Evolutionary conservation across 2,113 vertebrate genomes (phyloP).

Genomic region (Apus apus): DNA sequence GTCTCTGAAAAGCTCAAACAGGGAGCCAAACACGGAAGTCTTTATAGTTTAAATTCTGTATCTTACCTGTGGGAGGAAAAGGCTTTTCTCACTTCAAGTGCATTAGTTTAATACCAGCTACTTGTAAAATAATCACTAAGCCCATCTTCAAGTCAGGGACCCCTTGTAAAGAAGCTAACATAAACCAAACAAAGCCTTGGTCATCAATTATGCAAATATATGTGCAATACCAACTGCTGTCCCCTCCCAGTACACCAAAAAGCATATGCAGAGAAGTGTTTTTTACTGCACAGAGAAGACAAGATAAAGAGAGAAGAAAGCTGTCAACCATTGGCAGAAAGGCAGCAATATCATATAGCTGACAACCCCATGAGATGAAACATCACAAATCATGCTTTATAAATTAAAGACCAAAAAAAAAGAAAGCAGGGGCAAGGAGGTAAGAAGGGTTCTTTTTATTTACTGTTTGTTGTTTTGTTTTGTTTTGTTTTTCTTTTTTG

Average conservation of each 20-base stretch:
- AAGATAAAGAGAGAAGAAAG: neutral
- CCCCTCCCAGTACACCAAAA: neutral
- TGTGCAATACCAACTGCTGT: neutral
- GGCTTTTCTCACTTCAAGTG: neutral
- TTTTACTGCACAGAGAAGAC: neutral
- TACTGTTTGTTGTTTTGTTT: neutral
- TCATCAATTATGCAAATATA: neutral
- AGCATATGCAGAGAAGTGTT: neutral
- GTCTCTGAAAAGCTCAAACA: neutral
- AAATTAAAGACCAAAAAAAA: slow-evolving; percentile 4
- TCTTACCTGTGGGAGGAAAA: neutral
- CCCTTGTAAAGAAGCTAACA: neutral
- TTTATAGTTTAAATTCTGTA: neutral
- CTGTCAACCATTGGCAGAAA: neutral
- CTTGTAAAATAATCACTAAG: neutral
- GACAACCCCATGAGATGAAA: neutral
- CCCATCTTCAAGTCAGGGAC: neutral
- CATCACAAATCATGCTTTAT: neutral
- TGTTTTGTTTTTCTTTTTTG: neutral
- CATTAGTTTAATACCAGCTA: neutral
- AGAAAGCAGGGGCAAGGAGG: neutral
- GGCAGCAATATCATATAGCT: neutral
- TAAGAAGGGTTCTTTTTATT: neutral
- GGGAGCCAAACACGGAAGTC: neutral
- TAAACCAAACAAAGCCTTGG: neutral